Evolutionary conservation across 2,797 vertebrate species (phyloP).

Genomic region (Podargus strigoides): DNA sequence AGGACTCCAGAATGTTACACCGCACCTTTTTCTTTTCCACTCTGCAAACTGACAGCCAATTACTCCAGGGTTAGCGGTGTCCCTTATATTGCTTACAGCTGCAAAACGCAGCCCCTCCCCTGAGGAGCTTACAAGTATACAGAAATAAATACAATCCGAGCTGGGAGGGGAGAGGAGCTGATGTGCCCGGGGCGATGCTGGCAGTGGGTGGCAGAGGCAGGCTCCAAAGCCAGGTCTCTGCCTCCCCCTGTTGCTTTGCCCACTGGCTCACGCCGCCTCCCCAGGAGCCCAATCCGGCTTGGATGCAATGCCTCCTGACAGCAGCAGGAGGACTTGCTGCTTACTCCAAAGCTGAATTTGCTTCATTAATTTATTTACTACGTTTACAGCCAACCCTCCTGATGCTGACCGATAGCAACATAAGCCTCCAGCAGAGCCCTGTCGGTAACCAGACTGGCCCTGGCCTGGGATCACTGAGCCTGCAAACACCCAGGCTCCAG

Average conservation of each 20-base stretch:
- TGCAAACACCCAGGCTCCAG: neutral
- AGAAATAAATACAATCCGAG: neutral
- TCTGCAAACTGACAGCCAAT: neutral
- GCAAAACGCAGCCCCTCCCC: neutral
- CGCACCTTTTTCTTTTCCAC: neutral
- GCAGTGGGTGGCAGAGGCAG: neutral
- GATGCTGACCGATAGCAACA: accelerated
- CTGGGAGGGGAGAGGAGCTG: neutral
- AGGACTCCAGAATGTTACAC: neutral
- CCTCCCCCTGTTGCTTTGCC: slow-evolving; percentile 57
- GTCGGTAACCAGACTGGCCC: neutral
- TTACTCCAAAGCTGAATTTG: neutral
- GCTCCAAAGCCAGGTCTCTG: slow-evolving; percentile 48
- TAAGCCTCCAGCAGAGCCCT: neutral
- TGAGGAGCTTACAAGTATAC: neutral
- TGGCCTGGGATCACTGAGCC: neutral
- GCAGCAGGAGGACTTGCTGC: neutral
- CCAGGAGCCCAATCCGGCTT: neutral
- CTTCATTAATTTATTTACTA: neutral
- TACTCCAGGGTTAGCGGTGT: neutral
- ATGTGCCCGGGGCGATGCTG: neutral
- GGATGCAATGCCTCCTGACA: neutral
- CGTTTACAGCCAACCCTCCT: neutral
- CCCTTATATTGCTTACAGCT: neutral
- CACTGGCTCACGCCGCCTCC: neutral